Evolutionary conservation across 2,888 invertebrate genomes (phyloP), one percentile per base, ranked within the genome.

Genomic region (Amiota communis): DNA sequence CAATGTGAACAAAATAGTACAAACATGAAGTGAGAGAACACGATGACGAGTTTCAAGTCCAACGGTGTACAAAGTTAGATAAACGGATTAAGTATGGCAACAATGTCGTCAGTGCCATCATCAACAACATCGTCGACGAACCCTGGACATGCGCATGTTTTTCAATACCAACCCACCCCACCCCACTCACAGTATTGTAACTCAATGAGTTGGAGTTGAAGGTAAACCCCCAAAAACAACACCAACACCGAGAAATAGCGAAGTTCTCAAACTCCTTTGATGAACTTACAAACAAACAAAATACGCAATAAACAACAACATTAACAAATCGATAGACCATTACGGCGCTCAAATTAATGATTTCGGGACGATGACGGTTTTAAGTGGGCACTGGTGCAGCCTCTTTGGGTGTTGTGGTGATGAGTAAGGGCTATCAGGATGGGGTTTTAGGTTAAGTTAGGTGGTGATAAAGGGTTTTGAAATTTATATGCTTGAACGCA

Each of bases 51-150:
- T 84, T 86, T 83, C 83, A 86, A 88, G 88, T 87, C 88, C 88
- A 89, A 82, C 86, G 87, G 88, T 89, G 89, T 89, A 88, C 89
- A 88, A 89, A 89, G 87, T 84, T 88, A 88, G 89, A 89, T 89
- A 89, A 89, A 89, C 87, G 89, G 89, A 89, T 89, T 89, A 89
- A 88, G 86, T 68, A 68, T 83, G 80, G 75, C 85, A 84, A 85
- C 85, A 83, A 81, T 83, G 83, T 84, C 79, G 76, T 81, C 67
- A 51, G 51, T 15, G 36, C 67, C 67, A 53, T 51, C 53, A 63
- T 36, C 63, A 80, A 78, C 82, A 77, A 78, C 78, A 74, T 63
- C 63, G 64, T 67, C 72, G 51, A 79, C 74, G 11, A 17, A 8
- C 64, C 8, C n/a, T 49, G 49, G 61, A 61, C 70, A 59, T 70